These are phyloP conservation scores for Odontocerum albicorne DNA, from an alignment of 2,888 invertebrate genomes.

Conservation along the genomic window DNA sequence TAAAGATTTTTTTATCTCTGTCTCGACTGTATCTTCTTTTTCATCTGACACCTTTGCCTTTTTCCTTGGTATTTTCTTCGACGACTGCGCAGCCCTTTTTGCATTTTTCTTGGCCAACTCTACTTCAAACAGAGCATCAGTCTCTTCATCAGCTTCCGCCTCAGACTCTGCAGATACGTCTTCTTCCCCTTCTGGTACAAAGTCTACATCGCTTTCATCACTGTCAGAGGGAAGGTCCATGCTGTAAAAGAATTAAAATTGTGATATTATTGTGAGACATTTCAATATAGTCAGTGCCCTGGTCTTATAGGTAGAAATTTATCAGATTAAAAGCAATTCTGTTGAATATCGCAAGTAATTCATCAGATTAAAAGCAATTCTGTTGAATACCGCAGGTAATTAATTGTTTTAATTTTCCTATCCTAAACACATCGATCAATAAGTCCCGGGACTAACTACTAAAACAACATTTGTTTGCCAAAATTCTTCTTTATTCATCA, in stretches of 20 bases:
- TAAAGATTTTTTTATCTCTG: slow-evolving; percentile 39
- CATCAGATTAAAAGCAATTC: too few relatives aligned
- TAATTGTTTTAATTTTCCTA: too few relatives aligned
- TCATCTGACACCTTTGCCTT: slow-evolving; percentile 16
- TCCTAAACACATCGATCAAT: too few relatives aligned
- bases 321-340: too few relatives aligned
- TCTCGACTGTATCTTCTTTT: slow-evolving; percentile 41
- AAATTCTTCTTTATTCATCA: too few relatives aligned
- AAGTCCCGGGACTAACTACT: too few relatives aligned
- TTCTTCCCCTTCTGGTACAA: slow-evolving; percentile 67
- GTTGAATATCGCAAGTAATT: too few relatives aligned
- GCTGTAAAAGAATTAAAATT: not conserved
- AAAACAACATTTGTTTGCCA: too few relatives aligned
- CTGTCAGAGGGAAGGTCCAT: slow-evolving; percentile 63
- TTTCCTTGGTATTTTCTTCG: slow-evolving; percentile 12
- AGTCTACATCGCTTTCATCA: slow-evolving; percentile 79
- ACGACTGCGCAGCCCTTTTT: slow-evolving; percentile 10
- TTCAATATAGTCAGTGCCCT: too few relatives aligned
- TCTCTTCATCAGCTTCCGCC: slow-evolving; percentile 62
- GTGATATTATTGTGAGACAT: too few relatives aligned
- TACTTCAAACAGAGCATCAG: slow-evolving; percentile 58
- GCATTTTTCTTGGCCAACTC: slow-evolving; percentile 38
- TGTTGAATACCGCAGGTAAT: too few relatives aligned
- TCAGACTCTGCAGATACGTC: slow-evolving; percentile 66
- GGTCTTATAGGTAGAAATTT: too few relatives aligned